Evolutionary conservation across 2,113 vertebrate genomes (phyloP).

Genomic region (Macaca mulatta): DNA sequence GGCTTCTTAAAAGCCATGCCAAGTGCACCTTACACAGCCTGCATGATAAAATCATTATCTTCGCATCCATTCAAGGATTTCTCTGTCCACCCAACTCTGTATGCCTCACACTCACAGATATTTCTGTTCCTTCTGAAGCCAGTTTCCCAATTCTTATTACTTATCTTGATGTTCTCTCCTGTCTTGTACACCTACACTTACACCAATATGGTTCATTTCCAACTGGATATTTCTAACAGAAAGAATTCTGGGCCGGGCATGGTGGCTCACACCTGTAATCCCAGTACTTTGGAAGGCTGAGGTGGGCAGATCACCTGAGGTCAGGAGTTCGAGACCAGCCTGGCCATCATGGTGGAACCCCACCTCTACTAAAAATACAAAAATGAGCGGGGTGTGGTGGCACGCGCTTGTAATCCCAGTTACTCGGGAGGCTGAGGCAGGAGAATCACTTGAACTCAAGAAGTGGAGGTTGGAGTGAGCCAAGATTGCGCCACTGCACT

Average conservation of each 20-base stretch:
- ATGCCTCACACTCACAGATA: background rate
- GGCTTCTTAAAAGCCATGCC: background rate
- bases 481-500: too few relatives aligned
- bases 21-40: fast-evolving
- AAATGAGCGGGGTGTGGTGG: too few relatives aligned
- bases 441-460: too few relatives aligned
- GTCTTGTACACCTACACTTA: background rate
- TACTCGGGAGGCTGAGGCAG: too few relatives aligned
- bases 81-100: background rate
- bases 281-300: too few relatives aligned
- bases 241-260: background rate
- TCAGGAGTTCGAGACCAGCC: too few relatives aligned
- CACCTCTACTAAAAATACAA: too few relatives aligned
- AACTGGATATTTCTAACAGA: background rate
- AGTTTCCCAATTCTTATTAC: background rate
- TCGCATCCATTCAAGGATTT: background rate
- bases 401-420: too few relatives aligned
- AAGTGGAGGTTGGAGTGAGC: too few relatives aligned
- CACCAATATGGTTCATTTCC: background rate
- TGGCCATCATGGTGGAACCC: too few relatives aligned
- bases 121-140: background rate
- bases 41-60: background rate
- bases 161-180: background rate
- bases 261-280: too few relatives aligned
- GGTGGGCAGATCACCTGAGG: background rate